Conservation (phyloP, 1,140 invertebrate species). For the Agrypnia vestita region DNA sequence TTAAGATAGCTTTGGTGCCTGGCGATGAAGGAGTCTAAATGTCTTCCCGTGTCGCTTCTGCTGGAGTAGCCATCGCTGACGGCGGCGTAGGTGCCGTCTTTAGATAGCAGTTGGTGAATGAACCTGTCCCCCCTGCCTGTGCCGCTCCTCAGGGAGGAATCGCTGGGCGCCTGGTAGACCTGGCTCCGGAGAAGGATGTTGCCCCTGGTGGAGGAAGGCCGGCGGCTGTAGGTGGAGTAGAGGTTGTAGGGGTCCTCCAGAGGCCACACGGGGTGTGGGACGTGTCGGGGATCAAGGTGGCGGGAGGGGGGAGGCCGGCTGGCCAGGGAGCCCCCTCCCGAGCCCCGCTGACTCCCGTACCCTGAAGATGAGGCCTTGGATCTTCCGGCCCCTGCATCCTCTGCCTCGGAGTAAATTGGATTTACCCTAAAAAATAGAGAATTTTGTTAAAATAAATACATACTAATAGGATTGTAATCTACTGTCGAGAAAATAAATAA, state of each 20-base stretch:
- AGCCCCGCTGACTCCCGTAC: constrained; percentile 58
- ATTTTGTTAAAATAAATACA: background rate
- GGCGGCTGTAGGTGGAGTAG: constrained; percentile 54
- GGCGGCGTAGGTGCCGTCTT: constrained; percentile 29
- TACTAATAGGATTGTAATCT: too few relatives aligned
- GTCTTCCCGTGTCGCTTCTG: constrained; percentile 45
- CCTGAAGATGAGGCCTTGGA: constrained; percentile 60
- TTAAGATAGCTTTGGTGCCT: constrained; percentile 41
- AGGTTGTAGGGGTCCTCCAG: constrained; percentile 56
- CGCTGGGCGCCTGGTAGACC: constrained; percentile 43
- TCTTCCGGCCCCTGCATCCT: constrained; percentile 56
- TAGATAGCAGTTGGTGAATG: constrained; percentile 12
- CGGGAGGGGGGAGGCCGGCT: constrained; percentile 34
- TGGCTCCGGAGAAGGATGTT: constrained; percentile 22
- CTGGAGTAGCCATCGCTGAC: constrained; percentile 44
- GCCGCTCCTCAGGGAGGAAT: constrained; percentile 31
- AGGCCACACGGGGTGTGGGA: constrained; percentile 46
- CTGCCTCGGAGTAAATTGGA: constrained; percentile 59
- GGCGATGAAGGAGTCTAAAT: constrained; percentile 39
- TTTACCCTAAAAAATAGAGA: constrained; percentile 53
- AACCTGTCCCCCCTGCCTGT: constrained; percentile 31
- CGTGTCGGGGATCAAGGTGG: background rate
- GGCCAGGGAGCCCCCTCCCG: constrained; percentile 55
- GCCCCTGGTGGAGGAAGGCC: constrained; percentile 7
- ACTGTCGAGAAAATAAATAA: too few relatives aligned